phyloP scores from a whole-genome alignment of 2,113 vertebrate genomes.

The Tyto alba region DNA sequence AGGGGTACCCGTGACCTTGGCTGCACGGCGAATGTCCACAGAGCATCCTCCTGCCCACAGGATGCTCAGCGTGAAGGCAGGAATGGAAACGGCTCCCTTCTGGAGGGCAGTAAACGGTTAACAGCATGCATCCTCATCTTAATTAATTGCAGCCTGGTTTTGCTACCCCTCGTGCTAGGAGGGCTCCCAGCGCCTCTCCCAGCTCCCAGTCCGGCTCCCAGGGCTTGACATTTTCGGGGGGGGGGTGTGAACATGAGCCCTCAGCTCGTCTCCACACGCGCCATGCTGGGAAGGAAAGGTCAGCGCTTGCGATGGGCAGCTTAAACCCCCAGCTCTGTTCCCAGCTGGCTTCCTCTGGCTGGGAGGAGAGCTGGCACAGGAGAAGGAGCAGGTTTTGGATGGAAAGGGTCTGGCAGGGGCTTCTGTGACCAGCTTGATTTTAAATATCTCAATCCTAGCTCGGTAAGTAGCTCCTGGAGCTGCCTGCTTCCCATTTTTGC shows the following conservation, averaged over 20 bases:
- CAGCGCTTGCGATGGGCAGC: not conserved
- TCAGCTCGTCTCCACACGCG: rapidly evolving
- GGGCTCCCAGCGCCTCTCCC: not conserved
- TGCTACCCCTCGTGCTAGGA: not conserved
- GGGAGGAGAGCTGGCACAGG: not conserved
- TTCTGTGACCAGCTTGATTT: not conserved
- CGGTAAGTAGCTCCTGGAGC: not conserved
- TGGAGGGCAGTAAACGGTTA: not conserved
- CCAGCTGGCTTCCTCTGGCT: not conserved
- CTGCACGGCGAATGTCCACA: not conserved
- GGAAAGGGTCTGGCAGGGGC: not conserved
- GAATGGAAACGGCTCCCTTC: not conserved
- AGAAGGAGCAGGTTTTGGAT: not conserved
- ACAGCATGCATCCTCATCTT: not conserved
- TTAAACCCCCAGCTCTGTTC: not conserved
- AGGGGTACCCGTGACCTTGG: not conserved
- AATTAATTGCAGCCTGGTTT: conserved; percentile 11
- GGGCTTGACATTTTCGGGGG: conserved; percentile 28
- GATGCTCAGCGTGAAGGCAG: not conserved
- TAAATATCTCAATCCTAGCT: not conserved
- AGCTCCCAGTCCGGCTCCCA: not conserved
- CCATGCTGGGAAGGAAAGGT: conserved; percentile 40
- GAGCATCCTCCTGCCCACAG: not conserved
- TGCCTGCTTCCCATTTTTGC: not conserved
- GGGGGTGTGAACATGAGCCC: not conserved